phyloP scores from a whole-genome alignment of 1,140 invertebrate genomes.

The Chelonus insularis region DNA sequence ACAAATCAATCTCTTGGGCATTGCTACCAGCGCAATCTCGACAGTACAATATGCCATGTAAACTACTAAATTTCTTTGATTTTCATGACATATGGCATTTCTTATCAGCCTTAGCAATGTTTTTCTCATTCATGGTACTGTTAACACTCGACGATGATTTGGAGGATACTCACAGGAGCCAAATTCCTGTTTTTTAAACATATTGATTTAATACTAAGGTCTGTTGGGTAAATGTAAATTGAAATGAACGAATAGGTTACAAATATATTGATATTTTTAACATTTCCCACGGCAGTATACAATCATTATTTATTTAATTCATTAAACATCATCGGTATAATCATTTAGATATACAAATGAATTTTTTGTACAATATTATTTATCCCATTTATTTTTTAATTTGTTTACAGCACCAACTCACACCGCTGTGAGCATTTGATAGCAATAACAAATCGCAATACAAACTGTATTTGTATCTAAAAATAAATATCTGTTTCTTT shows the following conservation, averaged over 20 bases:
- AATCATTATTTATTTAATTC: no score
- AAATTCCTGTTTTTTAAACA: conserved; percentile 77
- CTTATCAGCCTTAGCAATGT: conserved; percentile 81
- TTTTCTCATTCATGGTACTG: conserved; percentile 84
- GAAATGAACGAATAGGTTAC: background rate
- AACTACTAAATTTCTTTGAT: conserved; percentile 80
- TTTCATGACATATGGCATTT: conserved; percentile 91
- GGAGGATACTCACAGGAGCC: conserved; percentile 65
- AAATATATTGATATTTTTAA: conserved; percentile 15
- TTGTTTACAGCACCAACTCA: background rate
- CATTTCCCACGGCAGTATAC: conserved; percentile 15
- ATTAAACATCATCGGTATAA: no score
- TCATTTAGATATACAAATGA: no score
- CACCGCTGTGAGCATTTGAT: background rate
- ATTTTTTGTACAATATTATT: conserved; percentile 5
- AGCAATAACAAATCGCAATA: conserved; percentile 5
- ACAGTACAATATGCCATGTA: conserved; percentile 74
- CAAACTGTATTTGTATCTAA: conserved; percentile 15
- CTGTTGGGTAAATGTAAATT: background rate
- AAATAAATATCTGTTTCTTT: conserved; percentile 32
- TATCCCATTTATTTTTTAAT: conserved; percentile 2
- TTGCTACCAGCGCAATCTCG: conserved; percentile 79
- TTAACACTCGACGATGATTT: conserved; percentile 82
- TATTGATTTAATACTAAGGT: background rate
- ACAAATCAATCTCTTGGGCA: conserved; percentile 80